Conservation (phyloP, 2,113 vertebrate genomes). For the Turdus rufiventris region DNA sequence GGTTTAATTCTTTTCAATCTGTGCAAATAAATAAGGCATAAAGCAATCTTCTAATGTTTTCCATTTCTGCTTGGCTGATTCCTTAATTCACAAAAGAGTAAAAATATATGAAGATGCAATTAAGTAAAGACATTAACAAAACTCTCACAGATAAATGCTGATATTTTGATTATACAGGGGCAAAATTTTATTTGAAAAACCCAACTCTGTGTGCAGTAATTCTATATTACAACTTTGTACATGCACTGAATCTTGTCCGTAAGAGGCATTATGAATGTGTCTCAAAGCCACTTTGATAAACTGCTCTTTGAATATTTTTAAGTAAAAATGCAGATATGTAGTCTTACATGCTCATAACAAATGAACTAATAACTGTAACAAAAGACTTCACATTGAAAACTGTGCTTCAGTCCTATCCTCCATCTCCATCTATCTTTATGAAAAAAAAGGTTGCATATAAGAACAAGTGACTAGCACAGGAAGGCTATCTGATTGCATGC, state of each 20-base stretch:
- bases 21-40: background rate
- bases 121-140: background rate
- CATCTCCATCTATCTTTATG: background rate
- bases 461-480: background rate
- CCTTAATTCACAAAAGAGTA: background rate
- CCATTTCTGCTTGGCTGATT: background rate
- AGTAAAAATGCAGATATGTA: background rate
- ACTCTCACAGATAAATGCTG: background rate
- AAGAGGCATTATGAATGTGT: background rate
- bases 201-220: background rate
- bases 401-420: background rate
- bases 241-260: rapidly evolving
- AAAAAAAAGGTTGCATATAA: rapidly evolving
- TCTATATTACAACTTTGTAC: background rate
- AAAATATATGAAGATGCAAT: background rate
- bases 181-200: background rate
- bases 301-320: background rate
- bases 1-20: background rate
- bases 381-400: background rate
- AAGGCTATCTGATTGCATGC: background rate
- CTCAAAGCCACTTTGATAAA: background rate
- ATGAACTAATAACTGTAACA: background rate
- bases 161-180: background rate
- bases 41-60: background rate
- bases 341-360: background rate